A percentile compares a stretch with the other conserved stretches of the same genome.
Conservation (phyloP, 2,797 vertebrate species). For the Danio kyathit region DNA sequence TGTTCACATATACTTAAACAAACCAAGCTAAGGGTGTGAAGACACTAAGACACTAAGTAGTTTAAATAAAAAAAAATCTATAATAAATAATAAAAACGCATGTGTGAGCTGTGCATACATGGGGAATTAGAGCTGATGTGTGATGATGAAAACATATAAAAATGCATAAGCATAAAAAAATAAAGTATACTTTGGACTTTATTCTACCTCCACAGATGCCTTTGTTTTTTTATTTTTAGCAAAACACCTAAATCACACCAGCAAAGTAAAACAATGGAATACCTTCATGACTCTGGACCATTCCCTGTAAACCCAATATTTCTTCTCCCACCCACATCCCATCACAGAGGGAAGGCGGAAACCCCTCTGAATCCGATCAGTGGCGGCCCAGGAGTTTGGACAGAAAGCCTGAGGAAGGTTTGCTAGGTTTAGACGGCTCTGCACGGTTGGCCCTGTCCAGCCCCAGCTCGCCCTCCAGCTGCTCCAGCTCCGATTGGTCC, state of each 20-base stretch:
- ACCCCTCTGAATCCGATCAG: slow-evolving; percentile 70
- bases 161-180: not conserved
- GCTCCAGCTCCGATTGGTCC: slow-evolving; percentile 97
- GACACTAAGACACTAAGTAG: too few relatives aligned
- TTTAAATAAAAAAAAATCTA: too few relatives aligned
- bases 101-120: too few relatives aligned
- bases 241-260: slow-evolving; percentile 46
- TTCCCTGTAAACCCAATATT: slow-evolving; percentile 22
- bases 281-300: slow-evolving; percentile 47
- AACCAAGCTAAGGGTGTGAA: too few relatives aligned
- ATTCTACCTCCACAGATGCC: not conserved
- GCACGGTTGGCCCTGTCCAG: slow-evolving; percentile 73
- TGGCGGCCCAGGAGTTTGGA: slow-evolving; percentile 92
- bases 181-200: not conserved
- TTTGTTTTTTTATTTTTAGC: slow-evolving; percentile 30
- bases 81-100: too few relatives aligned
- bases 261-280: slow-evolving; percentile 55
- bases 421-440: slow-evolving; percentile 68
- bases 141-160: not conserved
- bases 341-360: slow-evolving; percentile 52
- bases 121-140: too few relatives aligned
- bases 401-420: slow-evolving; percentile 87
- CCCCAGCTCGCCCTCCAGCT: slow-evolving; percentile 90
- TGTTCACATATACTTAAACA: too few relatives aligned
- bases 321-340: slow-evolving; percentile 43